Conservation (phyloP, 2,113 vertebrate species). For the Siphamia tubifer region DNA sequence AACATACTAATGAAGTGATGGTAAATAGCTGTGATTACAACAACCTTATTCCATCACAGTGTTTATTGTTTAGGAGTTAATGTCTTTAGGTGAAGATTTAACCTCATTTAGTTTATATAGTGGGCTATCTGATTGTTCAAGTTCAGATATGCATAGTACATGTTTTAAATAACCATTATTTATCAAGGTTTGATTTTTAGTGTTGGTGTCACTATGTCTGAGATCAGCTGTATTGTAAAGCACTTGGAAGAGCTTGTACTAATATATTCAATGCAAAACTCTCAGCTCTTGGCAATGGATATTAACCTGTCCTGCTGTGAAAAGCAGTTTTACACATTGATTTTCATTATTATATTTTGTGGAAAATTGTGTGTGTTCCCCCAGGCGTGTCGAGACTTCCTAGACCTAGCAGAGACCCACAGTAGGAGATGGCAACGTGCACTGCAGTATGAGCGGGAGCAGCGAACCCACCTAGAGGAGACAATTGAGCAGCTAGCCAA, state of each 20-base stretch:
- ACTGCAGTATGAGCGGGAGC: constrained; percentile 96
- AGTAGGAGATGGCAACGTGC: constrained; percentile 95
- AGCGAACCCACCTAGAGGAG: constrained; percentile 92
- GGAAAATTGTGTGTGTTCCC: background rate
- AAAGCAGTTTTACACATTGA: background rate
- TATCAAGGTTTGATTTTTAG: background rate
- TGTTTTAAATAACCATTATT: too few species aligned
- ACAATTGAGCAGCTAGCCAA: constrained; percentile 98
- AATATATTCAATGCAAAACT: background rate
- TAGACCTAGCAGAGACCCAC: constrained; percentile 93
- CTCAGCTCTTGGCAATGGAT: background rate
- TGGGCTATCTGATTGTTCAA: too few species aligned
- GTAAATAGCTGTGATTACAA: constrained; percentile 24
- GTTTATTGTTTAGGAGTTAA: too few species aligned
- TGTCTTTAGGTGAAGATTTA: too few species aligned
- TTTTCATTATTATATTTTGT: background rate
- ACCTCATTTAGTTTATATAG: too few species aligned
- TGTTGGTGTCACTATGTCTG: too few species aligned
- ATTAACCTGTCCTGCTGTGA: background rate
- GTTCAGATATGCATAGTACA: too few species aligned
- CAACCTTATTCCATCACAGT: background rate
- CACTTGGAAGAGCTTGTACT: background rate
- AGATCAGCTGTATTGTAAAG: background rate
- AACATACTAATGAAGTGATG: constrained; percentile 1
- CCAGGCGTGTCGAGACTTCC: constrained; percentile 97